Base-by-base conservation (phyloP, 2,797 vertebrate species). In the Rousettus madagascariensis region DNA sequence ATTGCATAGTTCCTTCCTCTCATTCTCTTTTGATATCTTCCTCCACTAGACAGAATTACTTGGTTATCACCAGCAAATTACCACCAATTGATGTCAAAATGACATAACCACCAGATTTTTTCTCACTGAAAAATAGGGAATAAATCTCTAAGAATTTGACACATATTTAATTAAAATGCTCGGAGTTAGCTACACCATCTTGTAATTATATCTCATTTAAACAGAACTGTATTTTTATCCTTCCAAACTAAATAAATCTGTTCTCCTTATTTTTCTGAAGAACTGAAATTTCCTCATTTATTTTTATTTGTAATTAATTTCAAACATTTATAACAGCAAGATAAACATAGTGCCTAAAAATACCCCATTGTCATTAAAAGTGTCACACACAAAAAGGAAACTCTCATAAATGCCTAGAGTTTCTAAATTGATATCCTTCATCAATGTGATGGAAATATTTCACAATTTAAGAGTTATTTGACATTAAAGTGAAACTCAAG, bases 101-200 rank as follows among this genome's bases (percentile, higher is more conserved):
- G 71, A 90, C 30, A 82, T 41, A 84, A 87, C 17, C 66, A 77
- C 41, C 26, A 95, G 72, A 65, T 77, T 91, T 51, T 95, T 38
- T 66, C 16, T 83, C 51, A 72, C 51, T 69, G 24, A 55, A 80
- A 88, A 51, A 12, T 51, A 16, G 5, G 2, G 0, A 22, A 66
- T 41, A 69, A 74, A n/a, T 85, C 7, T 63, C 38, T 17, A 79
- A 57, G 8, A 79, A 68, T 68, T 84, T 72, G 13, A 79, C 0
- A 79, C 2, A 24, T 71, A 6, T 77, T 94, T 30, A 61, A 12
- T 78, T 49, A 49, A 86, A 83, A 41, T 83, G 10, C 26, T 75
- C 75, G 11, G 15, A 30, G 11, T 51, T 86, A 86, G 20, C 6
- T n/a, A 72, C 0, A 79, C 3, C 15, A 24, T 65, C 53, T 53